Percentiles rank a stretch among this genome's conserved stretches.
Conservation (phyloP, 2,113 vertebrate species). For the Pelusios castaneus region DNA sequence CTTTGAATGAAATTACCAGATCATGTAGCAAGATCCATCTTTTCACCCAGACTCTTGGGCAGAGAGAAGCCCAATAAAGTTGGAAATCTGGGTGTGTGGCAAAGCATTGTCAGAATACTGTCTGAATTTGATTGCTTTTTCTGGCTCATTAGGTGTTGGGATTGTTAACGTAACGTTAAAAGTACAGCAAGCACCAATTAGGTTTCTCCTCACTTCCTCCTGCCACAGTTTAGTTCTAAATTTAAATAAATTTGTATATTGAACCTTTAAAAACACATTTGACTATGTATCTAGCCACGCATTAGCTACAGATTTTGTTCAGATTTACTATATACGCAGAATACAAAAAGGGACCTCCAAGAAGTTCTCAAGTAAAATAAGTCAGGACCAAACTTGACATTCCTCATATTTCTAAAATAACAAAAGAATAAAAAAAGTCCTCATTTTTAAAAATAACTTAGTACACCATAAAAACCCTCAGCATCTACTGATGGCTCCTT, state of each 20-base stretch:
- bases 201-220: background rate
- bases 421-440: background rate
- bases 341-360: background rate
- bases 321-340: background rate
- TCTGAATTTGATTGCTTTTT: background rate
- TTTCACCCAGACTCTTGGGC: background rate
- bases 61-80: background rate
- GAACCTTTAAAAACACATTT: background rate
- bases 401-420: background rate
- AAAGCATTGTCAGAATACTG: background rate
- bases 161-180: background rate
- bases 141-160: slow-evolving; percentile 25
- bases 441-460: background rate
- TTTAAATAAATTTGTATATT: background rate
- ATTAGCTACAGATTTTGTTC: background rate
- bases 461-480: background rate
- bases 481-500: background rate
- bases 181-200: background rate
- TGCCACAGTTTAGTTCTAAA: background rate
- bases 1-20: background rate
- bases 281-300: background rate
- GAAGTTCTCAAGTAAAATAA: background rate
- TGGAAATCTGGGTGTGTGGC: background rate
- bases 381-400: background rate
- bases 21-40: background rate